Percentiles rank a stretch among this genome's conserved stretches.
Evolutionary conservation across 2,797 vertebrate genomes (phyloP).

Genomic region (Poeciliopsis gracilis): DNA sequence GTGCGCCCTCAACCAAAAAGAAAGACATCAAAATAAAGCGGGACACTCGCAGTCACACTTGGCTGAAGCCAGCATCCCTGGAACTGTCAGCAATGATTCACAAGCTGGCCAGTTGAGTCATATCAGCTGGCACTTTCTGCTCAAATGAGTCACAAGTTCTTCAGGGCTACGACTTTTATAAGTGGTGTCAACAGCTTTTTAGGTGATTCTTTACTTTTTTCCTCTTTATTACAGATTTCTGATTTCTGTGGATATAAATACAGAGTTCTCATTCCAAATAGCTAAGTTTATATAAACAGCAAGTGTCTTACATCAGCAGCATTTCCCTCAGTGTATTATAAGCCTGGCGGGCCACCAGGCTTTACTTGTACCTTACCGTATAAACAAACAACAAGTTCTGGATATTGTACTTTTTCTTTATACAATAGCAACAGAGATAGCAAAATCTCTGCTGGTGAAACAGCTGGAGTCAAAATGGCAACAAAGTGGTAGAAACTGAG

Average conservation of each 20-base stretch:
- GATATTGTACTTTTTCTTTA: too few relatives aligned
- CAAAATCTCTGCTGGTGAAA: too few relatives aligned
- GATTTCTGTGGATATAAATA: constrained; percentile 22
- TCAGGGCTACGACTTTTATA: constrained; percentile 24
- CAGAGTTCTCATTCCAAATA: constrained; percentile 43
- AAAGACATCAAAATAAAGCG: constrained; percentile 53
- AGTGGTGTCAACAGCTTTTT: constrained; percentile 46
- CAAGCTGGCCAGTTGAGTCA: constrained; percentile 39
- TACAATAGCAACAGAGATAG: too few relatives aligned
- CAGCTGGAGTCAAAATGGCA: too few relatives aligned
- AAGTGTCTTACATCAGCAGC: not conserved
- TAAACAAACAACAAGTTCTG: too few relatives aligned
- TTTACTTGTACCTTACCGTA: too few relatives aligned
- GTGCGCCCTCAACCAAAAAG: constrained; percentile 41
- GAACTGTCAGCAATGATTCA: constrained; percentile 46
- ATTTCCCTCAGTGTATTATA: too few relatives aligned
- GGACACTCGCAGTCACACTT: constrained; percentile 27
- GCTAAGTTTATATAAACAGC: not conserved
- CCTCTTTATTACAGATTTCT: constrained; percentile 46
- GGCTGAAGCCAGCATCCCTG: constrained; percentile 17
- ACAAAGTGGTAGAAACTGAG: too few relatives aligned
- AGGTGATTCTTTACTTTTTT: constrained; percentile 10
- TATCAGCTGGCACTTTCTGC: constrained; percentile 54
- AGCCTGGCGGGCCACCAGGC: too few relatives aligned
- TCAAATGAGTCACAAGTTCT: constrained; percentile 53